Evolutionary conservation across 1,140 invertebrate species (phyloP).

Genomic region (Drosophila tsacasi): DNA sequence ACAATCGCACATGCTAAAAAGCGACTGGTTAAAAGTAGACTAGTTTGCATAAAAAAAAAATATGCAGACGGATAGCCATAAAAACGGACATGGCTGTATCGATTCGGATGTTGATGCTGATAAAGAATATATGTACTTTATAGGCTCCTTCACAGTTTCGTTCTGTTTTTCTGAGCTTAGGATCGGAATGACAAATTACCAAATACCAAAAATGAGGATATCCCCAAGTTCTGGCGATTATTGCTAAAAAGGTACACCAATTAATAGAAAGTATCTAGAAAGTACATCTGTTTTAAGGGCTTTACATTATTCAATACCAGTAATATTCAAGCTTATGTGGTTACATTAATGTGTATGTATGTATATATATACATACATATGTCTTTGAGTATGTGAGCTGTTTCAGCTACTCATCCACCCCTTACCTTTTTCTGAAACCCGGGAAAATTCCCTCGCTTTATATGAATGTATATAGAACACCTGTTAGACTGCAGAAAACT

Average conservation of each 20-base stretch:
- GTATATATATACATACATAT: neutral
- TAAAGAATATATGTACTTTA: too few species aligned
- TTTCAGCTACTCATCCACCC: slow-evolving; percentile 8
- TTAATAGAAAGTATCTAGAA: neutral
- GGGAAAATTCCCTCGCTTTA: slow-evolving; percentile 10
- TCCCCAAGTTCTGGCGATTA: too few species aligned
- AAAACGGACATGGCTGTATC: too few species aligned
- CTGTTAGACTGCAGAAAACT: slow-evolving; percentile 11
- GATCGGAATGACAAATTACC: too few species aligned
- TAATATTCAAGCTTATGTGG: neutral
- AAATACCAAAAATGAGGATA: too few species aligned
- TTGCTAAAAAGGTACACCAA: neutral
- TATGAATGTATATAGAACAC: neutral
- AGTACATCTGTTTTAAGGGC: neutral
- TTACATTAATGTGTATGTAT: neutral
- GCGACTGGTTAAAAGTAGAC: too few species aligned
- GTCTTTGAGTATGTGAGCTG: neutral
- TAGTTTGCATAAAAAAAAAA: too few species aligned
- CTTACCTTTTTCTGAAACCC: slow-evolving; percentile 1
- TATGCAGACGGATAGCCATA: too few species aligned
- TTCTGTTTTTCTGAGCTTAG: too few species aligned
- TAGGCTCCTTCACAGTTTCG: too few species aligned
- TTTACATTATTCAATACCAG: neutral
- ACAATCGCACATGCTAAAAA: too few species aligned
- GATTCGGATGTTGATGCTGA: too few species aligned